Base-by-base conservation (phyloP, 2,888 invertebrate species). In the Epirrhoe tristata region DNA sequence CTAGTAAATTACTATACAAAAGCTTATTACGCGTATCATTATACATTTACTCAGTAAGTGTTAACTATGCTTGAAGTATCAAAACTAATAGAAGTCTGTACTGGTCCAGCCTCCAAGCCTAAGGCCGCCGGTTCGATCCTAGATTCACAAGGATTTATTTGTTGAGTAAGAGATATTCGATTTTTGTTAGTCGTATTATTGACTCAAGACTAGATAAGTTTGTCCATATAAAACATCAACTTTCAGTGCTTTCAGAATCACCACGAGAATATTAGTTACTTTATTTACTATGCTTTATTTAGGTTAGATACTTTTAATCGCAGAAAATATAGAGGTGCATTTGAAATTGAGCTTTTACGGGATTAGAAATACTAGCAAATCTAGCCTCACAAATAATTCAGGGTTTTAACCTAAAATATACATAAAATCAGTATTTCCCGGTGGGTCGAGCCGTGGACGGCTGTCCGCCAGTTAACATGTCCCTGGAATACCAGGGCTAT, bases 371-470 rank as follows among this genome's bases (percentile, higher is more conserved):
- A 46, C 53, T 12, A 57, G 52, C 51, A 55, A 36, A 60, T 70
- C 72, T 76, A 81, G 73, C 79, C 74, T 70, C 72, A 63, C 73
- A 75, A 85, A 86, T 86, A 84, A 86, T 88, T 83, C 79, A 87
- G 77, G 78, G 79, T 80, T 74, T 67, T 71, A 76, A 77, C 82
- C 83, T 79, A 79, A 88, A 90, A 90, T 90, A 90, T 86, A 87
- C 84, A 83, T 78, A 77, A 81, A 86, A 83, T 84, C 77, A 77
- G 75, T 83, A 86, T 88, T 87, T 85, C 77, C 84, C 82, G 81
- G 80, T 73, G 75, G 79, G 75, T 73, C 82, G 86, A 86, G 84
- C 83, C 81, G 85, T 77, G 83, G 87, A 79, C 83, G 77, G 80
- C 84, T 80, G 85, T 84, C 86, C 81, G 74, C 80, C 74, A 66